Evolutionary conservation across 2,113 vertebrate species (phyloP), one percentile per base, ranked within the genome.

Genomic region (Ploceus nigricollis): DNA sequence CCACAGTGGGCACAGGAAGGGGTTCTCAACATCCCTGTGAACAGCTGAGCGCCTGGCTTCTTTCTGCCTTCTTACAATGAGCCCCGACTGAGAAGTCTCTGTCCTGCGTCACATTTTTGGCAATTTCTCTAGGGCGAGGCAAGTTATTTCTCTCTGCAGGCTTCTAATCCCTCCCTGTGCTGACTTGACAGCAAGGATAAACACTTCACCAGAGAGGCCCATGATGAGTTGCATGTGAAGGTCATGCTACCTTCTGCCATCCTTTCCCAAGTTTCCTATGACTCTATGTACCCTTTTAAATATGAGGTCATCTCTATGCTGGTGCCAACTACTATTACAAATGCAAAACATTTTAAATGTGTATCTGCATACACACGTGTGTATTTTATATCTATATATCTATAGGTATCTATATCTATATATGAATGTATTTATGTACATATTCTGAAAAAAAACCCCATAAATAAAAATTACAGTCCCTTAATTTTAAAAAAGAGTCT

Each of bases 191-290:
- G 31, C 63, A 63, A 58, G 56, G 27, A 92, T 68, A 91, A 94
- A 82, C 80, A 47, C 64, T 84, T 66, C 79, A 72, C 13, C 53
- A 63, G 73, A 64, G 82, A 78, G 82, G 85, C 92, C 90, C 72
- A 50, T 15, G 50, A 93, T 50, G 78, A 89, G 81, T 11, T 89
- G 44, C 72, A 83, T 5, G 50, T 30, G 61, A 69, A 71, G 73
- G 88, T 66, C 90, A 86, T 57, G 82, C 82, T 82, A 87, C 73
- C 81, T 64, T 91, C 15, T 78, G 90, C 92, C 72, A 88, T 53
- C 56, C 65, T 69, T 75, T 68, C 58, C 89, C 75, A 50, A 5
- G 89, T 96, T 97, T 96, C 93, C 87, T 60, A 18, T 11, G 19
- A 81, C 89, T 39, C 70, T 61, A 6, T 14, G 37, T 37, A 88